phyloP scores from a whole-genome alignment of 2,113 vertebrate genomes.

The Aramus guarauna region DNA sequence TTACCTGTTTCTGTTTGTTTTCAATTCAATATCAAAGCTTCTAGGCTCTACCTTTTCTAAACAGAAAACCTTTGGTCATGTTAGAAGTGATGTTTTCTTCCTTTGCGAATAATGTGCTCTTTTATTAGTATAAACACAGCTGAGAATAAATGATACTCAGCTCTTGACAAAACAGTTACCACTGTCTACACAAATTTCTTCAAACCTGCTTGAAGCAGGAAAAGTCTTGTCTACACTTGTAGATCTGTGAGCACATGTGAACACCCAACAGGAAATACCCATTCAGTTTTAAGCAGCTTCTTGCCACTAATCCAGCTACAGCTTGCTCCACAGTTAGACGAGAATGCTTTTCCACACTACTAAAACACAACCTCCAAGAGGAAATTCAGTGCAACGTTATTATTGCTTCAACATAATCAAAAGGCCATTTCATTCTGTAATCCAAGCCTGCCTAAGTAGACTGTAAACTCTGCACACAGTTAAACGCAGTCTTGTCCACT shows the following conservation, averaged over 20 bases:
- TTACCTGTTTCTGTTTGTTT: not conserved
- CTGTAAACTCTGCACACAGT: not conserved
- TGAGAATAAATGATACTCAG: not conserved
- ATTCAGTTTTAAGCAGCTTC: not conserved
- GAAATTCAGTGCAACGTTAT: not conserved
- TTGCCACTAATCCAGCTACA: not conserved
- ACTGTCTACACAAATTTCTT: not conserved
- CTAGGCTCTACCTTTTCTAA: not conserved
- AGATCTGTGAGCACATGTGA: not conserved
- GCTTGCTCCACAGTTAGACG: accelerated
- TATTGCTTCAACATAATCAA: not conserved
- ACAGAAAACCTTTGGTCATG: not conserved
- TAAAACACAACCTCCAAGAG: accelerated
- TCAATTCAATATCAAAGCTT: not conserved
- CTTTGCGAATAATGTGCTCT: not conserved
- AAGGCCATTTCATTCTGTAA: not conserved
- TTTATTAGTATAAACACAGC: not conserved
- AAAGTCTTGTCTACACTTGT: not conserved
- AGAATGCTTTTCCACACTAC: not conserved
- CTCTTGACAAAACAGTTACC: not conserved
- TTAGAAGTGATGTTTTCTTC: not conserved
- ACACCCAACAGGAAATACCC: not conserved
- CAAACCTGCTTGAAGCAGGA: not conserved
- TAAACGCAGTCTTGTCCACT: not conserved
- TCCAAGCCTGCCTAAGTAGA: not conserved